A percentile compares a stretch with the other conserved stretches of the same genome.
Evolutionary conservation across 2,888 invertebrate genomes (phyloP).

Genomic region (Pollenia amentaria): DNA sequence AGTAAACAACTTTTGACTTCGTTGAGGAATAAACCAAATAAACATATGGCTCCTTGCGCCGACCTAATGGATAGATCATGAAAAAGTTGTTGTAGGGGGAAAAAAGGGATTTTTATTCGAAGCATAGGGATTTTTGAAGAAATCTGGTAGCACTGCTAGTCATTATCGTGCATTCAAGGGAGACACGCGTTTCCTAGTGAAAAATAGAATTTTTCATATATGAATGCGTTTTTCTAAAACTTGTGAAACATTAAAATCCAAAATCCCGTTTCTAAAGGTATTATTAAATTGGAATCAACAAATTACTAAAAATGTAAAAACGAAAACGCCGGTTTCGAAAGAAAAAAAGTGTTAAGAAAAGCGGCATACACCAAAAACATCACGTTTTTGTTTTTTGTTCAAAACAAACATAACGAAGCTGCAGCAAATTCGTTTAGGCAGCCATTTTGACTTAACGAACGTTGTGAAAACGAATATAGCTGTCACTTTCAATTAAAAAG

Average conservation of each 20-base stretch:
- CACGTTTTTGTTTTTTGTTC: constrained; percentile 63
- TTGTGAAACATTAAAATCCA: constrained; percentile 9
- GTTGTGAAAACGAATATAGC: background rate
- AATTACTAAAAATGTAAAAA: constrained; percentile 7
- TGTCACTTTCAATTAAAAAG: constrained; percentile 23
- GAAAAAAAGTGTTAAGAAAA: background rate
- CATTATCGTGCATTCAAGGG: constrained; percentile 50
- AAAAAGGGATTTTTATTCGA: too few species aligned
- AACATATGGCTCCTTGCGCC: too few species aligned
- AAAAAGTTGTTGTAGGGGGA: too few species aligned
- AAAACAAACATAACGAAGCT: constrained; percentile 71
- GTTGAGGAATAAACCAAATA: too few species aligned
- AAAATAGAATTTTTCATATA: constrained; percentile 27
- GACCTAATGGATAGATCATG: too few species aligned
- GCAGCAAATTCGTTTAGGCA: constrained; percentile 49
- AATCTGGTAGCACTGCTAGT: constrained; percentile 32
- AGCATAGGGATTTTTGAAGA: too few species aligned
- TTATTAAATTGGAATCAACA: background rate
- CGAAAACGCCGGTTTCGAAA: constrained; percentile 12
- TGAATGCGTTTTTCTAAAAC: constrained; percentile 38
- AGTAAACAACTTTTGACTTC: too few species aligned
- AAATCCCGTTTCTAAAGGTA: constrained; percentile 37
- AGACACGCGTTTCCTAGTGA: constrained; percentile 58
- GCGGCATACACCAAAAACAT: constrained; percentile 54
- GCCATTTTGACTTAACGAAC: constrained; percentile 75